phyloP scores from a whole-genome alignment of 2,797 vertebrate species.

The Pseudomugil tenellus region DNA sequence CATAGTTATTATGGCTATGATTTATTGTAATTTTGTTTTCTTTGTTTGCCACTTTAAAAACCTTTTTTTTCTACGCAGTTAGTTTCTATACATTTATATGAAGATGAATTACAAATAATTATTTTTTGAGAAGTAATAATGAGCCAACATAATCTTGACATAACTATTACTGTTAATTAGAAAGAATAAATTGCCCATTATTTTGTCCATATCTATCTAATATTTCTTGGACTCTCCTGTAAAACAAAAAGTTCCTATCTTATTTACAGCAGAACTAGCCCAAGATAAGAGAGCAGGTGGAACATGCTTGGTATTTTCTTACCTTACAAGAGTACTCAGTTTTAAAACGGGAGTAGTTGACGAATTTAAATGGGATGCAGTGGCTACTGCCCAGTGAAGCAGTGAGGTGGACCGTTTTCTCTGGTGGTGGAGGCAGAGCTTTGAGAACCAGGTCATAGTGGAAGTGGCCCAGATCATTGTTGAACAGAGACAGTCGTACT shows the following conservation, averaged over 20 bases:
- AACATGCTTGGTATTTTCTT: neutral
- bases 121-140: neutral
- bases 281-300: neutral
- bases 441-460: constrained; percentile 85
- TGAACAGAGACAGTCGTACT: constrained; percentile 79
- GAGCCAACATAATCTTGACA: neutral
- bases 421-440: constrained; percentile 76
- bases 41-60: neutral
- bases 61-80: neutral
- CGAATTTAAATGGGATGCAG: constrained; percentile 79
- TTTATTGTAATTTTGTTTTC: no score
- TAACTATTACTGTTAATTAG: neutral
- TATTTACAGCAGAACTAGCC: neutral
- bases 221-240: neutral
- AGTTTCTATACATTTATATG: neutral
- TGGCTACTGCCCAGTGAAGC: constrained; percentile 84
- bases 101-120: neutral
- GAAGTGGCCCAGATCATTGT: constrained; percentile 83
- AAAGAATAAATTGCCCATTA: neutral
- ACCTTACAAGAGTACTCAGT: constrained; percentile 87
- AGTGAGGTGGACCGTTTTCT: constrained; percentile 84
- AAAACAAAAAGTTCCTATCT: neutral
- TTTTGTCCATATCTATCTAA: neutral
- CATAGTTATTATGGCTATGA: neutral
- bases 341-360: constrained; percentile 83